phyloP scores from a whole-genome alignment of 2,113 vertebrate genomes.

The Hypomesus transpacificus region DNA sequence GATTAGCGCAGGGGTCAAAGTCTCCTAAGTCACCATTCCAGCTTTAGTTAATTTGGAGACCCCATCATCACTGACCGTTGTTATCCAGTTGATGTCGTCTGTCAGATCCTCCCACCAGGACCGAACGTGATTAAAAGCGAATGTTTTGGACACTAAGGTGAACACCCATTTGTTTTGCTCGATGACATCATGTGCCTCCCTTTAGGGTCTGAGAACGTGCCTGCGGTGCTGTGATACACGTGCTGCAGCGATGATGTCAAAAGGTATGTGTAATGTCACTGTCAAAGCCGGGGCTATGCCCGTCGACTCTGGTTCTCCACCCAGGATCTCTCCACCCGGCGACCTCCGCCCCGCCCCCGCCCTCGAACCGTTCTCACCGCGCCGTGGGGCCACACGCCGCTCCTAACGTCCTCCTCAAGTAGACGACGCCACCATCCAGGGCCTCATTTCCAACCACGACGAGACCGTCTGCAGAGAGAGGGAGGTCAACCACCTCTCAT shows the following conservation, averaged over 20 bases:
- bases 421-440: no score
- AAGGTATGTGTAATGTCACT: conserved; percentile 59
- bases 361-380: conserved; percentile 14
- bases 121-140: conserved; percentile 56
- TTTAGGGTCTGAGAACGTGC: conserved; percentile 18
- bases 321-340: conserved; percentile 5
- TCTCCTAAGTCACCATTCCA: conserved; percentile 57
- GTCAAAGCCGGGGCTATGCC: conserved; percentile 47
- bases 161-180: conserved; percentile 62
- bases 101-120: conserved; percentile 39
- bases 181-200: conserved; percentile 41
- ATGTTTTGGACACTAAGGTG: conserved; percentile 41
- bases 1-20: conserved; percentile 55
- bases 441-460: no score
- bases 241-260: conserved; percentile 35
- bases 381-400: no score
- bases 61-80: conserved; percentile 48
- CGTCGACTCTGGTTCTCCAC: background rate
- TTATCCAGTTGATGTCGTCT: conserved; percentile 40
- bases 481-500: no score
- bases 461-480: no score
- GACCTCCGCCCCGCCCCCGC: conserved; percentile 11
- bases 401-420: no score
- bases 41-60: conserved; percentile 60
- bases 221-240: conserved; percentile 34